A percentile compares a stretch with the other conserved stretches of the same genome.
Conservation (phyloP, 2,113 vertebrate species). For the Erythrocercus mccallii region DNA sequence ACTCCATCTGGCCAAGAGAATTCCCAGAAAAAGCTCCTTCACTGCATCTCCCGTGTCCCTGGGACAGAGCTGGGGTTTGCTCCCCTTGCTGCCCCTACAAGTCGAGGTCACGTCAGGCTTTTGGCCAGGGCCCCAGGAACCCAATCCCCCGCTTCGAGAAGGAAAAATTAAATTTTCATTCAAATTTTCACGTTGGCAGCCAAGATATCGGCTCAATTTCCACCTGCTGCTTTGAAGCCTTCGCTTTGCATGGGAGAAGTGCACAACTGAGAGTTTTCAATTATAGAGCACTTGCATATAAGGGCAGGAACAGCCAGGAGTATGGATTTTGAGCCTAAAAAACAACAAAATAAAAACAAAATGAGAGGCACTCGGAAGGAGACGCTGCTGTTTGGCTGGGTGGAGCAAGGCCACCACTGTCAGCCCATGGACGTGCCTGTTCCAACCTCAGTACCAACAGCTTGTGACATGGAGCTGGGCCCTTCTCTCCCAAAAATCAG, state of each 20-base stretch:
- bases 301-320: background rate
- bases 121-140: background rate
- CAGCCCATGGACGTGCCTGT: rapidly evolving
- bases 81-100: background rate
- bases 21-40: slow-evolving; percentile 25
- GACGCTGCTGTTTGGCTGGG: background rate
- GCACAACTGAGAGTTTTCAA: slow-evolving; percentile 25
- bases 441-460: background rate
- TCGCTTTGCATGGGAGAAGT: background rate
- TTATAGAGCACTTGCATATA: slow-evolving; percentile 12
- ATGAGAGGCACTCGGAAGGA: background rate
- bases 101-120: background rate
- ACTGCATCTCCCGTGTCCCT: background rate
- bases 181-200: slow-evolving; percentile 27
- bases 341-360: background rate
- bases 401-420: background rate
- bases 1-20: background rate
- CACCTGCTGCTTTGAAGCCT: slow-evolving; percentile 51
- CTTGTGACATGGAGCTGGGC: rapidly evolving
- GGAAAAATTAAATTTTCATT: slow-evolving; percentile 32
- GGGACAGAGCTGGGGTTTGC: background rate
- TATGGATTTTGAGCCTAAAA: background rate
- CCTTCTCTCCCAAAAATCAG: background rate
- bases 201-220: slow-evolving; percentile 38
- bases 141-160: rapidly evolving